Conservation (phyloP, 2,888 invertebrate species). For the Cotesia congregata region DNA sequence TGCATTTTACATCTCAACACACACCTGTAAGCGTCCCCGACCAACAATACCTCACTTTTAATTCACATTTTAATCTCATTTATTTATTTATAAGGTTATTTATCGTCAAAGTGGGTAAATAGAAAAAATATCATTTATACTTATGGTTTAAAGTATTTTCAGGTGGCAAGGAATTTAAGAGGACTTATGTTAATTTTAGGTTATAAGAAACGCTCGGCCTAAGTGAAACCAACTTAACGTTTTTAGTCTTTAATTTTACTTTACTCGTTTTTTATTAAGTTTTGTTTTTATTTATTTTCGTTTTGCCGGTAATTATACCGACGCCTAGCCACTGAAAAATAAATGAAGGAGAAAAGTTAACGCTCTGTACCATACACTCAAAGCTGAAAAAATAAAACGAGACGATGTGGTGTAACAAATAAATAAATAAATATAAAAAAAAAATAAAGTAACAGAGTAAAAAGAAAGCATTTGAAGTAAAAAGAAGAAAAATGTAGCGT, state of each 20-base stretch:
- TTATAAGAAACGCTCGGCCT: constrained; percentile 47
- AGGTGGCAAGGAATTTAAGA: constrained; percentile 29
- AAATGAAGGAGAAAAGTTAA: constrained; percentile 25
- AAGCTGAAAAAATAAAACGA: background rate
- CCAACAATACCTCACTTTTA: constrained; percentile 12
- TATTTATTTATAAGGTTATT: background rate
- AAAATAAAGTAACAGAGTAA: constrained; percentile 6
- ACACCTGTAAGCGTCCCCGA: constrained; percentile 31
- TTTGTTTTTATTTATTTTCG: constrained; percentile 19
- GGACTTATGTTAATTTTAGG: constrained; percentile 56
- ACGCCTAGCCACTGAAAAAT: constrained; percentile 32
- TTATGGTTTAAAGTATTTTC: constrained; percentile 20
- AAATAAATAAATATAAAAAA: constrained; percentile 16
- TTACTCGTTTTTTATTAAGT: constrained; percentile 46
- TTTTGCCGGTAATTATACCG: constrained; percentile 51
- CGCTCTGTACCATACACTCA: background rate
- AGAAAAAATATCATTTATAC: background rate
- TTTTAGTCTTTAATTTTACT: background rate
- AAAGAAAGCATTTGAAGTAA: constrained; percentile 31
- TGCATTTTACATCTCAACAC: constrained; percentile 6
- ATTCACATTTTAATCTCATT: background rate
- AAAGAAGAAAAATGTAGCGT: constrained; percentile 26
- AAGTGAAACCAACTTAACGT: constrained; percentile 49
- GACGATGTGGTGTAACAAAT: constrained; percentile 19
- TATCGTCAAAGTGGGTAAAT: background rate